Evolutionary conservation across 1,140 invertebrate genomes (phyloP).

Genomic region (Drosophila virilis): DNA sequence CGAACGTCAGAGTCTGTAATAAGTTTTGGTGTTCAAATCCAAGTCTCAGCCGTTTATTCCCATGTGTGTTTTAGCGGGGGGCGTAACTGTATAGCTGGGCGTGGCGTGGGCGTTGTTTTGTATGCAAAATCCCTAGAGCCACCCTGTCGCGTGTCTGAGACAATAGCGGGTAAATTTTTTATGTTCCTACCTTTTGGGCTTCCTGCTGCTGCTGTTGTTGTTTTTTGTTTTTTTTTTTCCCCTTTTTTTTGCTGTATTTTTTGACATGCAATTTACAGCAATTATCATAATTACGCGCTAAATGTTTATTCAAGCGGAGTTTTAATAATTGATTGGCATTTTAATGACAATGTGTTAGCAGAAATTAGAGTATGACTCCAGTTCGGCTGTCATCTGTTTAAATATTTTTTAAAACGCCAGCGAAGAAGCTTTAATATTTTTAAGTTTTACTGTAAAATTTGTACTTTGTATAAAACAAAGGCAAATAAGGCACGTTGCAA

Average conservation of each 20-base stretch:
- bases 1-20: conserved; percentile 50
- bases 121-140: conserved; percentile 19
- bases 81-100: neutral
- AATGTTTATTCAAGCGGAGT: conserved; percentile 45
- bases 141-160: conserved; percentile 37
- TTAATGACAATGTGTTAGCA: conserved; percentile 22
- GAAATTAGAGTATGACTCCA: conserved; percentile 9
- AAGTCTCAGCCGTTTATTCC: conserved; percentile 67
- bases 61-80: conserved; percentile 38
- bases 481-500: no score
- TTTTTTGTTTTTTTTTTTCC: neutral
- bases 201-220: conserved; percentile 35
- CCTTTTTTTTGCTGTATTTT: conserved; percentile 13
- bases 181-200: conserved; percentile 10
- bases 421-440: neutral
- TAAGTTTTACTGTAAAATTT: neutral
- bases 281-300: conserved; percentile 56
- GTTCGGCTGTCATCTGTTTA: neutral
- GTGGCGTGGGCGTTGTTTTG: conserved; percentile 33
- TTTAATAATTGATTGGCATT: conserved; percentile 47
- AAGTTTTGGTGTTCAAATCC: conserved; percentile 79
- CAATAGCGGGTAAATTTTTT: conserved; percentile 32
- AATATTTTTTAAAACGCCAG: neutral
- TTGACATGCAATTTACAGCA: conserved; percentile 32
- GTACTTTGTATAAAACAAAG: no score